Evolutionary conservation across 2,113 vertebrate genomes (phyloP).

Genomic region (Psittacara wagleri): DNA sequence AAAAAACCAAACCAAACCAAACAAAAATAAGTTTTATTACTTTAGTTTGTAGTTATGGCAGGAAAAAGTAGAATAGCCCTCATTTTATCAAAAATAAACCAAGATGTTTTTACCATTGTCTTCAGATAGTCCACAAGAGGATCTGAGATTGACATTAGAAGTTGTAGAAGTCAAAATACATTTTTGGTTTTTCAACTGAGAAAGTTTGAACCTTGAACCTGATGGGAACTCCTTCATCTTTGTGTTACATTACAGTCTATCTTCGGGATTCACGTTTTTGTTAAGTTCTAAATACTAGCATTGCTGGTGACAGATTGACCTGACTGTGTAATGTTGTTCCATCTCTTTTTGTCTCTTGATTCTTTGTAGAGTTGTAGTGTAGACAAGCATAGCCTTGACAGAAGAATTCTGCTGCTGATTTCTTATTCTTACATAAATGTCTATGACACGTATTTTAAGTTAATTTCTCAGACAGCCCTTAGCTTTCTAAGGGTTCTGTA

Average conservation of each 20-base stretch:
- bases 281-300: not conserved
- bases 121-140: not conserved
- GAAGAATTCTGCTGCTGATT: not conserved
- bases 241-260: not conserved
- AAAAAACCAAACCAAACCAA: too few relatives aligned
- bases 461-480: not conserved
- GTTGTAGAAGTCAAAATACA: not conserved
- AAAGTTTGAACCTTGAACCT: not conserved
- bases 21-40: not conserved
- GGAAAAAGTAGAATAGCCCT: not conserved
- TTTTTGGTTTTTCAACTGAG: not conserved
- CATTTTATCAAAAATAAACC: not conserved
- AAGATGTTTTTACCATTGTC: not conserved
- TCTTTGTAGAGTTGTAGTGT: not conserved
- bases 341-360: not conserved
- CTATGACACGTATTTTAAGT: accelerated
- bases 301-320: not conserved
- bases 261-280: not conserved
- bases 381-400: not conserved
- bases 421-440: not conserved
- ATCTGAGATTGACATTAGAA: not conserved
- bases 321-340: not conserved
- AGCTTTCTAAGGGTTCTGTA: not conserved
- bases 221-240: not conserved
- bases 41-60: not conserved